Evolutionary conservation across 2,797 vertebrate species (phyloP).

Genomic region (Alca torda): DNA sequence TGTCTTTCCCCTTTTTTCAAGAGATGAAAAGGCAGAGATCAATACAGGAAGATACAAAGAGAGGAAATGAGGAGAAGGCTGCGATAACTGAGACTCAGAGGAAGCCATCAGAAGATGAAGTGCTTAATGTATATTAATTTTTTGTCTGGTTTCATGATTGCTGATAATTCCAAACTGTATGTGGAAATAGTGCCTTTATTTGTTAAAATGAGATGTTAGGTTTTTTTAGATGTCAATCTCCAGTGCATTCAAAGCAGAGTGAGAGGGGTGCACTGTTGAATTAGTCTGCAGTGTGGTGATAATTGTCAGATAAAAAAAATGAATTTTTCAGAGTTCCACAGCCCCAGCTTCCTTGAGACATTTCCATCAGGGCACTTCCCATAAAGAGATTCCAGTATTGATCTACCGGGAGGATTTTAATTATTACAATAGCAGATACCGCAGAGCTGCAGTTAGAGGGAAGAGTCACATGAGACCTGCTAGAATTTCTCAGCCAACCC

Average conservation of each 20-base stretch:
- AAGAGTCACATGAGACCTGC: slow-evolving; percentile 91
- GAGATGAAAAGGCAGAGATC: slow-evolving; percentile 97
- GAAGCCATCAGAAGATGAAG: slow-evolving; percentile 96
- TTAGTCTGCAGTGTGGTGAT: slow-evolving; percentile 88
- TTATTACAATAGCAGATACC: slow-evolving; percentile 92
- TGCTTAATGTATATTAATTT: slow-evolving; percentile 89
- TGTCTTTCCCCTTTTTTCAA: slow-evolving; percentile 78
- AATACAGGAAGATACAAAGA: slow-evolving; percentile 92
- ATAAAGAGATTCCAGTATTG: slow-evolving; percentile 90
- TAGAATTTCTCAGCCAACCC: slow-evolving; percentile 90
- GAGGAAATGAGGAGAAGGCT: slow-evolving; percentile 85
- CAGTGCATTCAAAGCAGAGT: slow-evolving; percentile 84
- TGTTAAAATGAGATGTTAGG: slow-evolving; percentile 88
- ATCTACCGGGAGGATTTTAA: slow-evolving; percentile 92
- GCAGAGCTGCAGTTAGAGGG: slow-evolving; percentile 84
- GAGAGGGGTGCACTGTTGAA: slow-evolving; percentile 84
- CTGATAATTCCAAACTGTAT: slow-evolving; percentile 86
- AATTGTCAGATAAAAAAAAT: slow-evolving; percentile 91
- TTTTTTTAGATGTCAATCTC: slow-evolving; percentile 87
- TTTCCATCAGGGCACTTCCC: slow-evolving; percentile 87
- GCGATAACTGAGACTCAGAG: slow-evolving; percentile 86
- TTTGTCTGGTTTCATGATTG: slow-evolving; percentile 86
- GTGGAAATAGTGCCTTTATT: slow-evolving; percentile 85
- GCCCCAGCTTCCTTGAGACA: slow-evolving; percentile 83
- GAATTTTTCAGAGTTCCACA: slow-evolving; percentile 85